These are phyloP conservation scores for Lithophane leautieri DNA, from an alignment of 2,888 invertebrate species.

Conservation along the genomic window DNA sequence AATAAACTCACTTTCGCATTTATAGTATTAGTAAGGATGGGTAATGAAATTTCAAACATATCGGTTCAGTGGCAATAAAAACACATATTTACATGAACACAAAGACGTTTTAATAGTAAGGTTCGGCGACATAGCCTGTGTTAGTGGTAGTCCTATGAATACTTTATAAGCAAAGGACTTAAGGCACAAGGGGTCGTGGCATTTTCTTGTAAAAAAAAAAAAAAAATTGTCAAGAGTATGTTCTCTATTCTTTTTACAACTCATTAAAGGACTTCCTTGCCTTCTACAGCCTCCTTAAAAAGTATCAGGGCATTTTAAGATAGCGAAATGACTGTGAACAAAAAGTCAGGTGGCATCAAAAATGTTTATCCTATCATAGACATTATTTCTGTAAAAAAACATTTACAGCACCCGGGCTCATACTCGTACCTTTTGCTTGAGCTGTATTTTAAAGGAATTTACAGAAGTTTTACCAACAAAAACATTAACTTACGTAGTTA, in stretches of 20 bases:
- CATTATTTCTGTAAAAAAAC: background rate
- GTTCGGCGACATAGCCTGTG: conserved; percentile 74
- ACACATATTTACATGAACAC: conserved; percentile 58
- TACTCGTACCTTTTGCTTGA: background rate
- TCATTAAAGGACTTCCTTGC: too few relatives aligned
- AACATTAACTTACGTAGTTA: too few relatives aligned
- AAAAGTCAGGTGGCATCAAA: background rate
- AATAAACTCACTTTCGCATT: too few relatives aligned
- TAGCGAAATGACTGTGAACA: too few relatives aligned
- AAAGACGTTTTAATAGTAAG: conserved; percentile 75
- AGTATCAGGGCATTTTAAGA: too few relatives aligned
- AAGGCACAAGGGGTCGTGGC: background rate
- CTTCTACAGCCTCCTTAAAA: too few relatives aligned
- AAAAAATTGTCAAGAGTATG: too few relatives aligned
- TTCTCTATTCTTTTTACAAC: too few relatives aligned
- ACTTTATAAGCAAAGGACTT: conserved; percentile 69
- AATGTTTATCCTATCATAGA: background rate
- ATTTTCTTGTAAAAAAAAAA: too few relatives aligned
- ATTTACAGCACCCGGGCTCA: background rate
- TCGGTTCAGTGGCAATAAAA: conserved; percentile 36
- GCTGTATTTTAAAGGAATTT: too few relatives aligned
- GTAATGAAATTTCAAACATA: conserved; percentile 41
- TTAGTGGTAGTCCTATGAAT: conserved; percentile 77
- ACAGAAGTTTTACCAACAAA: too few relatives aligned
- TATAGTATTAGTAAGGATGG: too few relatives aligned